phyloP scores from a whole-genome alignment of 37 sponge, comb jelly and placozoan genomes.

The Haliclona indistincta region DNA sequence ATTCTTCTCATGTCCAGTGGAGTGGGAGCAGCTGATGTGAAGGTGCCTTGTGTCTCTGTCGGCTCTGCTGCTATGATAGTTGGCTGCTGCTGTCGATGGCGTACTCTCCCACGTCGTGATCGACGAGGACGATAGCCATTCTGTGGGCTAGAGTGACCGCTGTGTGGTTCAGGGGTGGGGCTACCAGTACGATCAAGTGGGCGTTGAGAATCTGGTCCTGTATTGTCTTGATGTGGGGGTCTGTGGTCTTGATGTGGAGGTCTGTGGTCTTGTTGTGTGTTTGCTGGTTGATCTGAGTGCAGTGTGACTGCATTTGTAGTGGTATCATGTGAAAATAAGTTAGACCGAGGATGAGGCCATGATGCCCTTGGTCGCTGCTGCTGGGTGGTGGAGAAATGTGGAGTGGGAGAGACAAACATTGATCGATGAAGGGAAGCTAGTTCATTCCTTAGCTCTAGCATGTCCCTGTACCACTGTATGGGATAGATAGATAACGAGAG shows the following conservation, averaged over 20 bases:
- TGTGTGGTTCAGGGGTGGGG: constrained; percentile 15
- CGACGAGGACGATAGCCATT: neutral
- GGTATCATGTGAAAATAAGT: too few species aligned
- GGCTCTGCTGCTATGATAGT: neutral
- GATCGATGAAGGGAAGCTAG: constrained; percentile 12
- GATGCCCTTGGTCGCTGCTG: neutral
- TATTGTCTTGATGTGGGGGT: constrained; percentile 95
- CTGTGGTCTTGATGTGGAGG: too few species aligned
- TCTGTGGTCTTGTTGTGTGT: too few species aligned
- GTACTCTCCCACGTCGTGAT: neutral
- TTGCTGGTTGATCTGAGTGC: too few species aligned
- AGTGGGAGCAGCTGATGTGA: constrained; percentile 39
- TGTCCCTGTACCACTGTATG: constrained; percentile 52
- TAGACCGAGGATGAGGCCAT: too few species aligned
- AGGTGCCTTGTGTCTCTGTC: constrained; percentile 27
- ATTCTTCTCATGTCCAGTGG: constrained; percentile 18
- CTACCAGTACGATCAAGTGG: constrained; percentile 2
- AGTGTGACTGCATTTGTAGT: too few species aligned
- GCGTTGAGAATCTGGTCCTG: constrained; percentile 73
- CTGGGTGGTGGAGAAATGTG: neutral
- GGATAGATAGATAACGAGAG: neutral
- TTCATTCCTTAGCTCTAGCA: constrained; percentile 19
- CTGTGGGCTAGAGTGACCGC: constrained; percentile 1
- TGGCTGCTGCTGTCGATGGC: neutral
- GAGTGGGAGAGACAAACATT: neutral